These are phyloP conservation scores for Acyrthosiphon pisum DNA, from an alignment of 1,140 invertebrate genomes.

Conservation along the genomic window DNA sequence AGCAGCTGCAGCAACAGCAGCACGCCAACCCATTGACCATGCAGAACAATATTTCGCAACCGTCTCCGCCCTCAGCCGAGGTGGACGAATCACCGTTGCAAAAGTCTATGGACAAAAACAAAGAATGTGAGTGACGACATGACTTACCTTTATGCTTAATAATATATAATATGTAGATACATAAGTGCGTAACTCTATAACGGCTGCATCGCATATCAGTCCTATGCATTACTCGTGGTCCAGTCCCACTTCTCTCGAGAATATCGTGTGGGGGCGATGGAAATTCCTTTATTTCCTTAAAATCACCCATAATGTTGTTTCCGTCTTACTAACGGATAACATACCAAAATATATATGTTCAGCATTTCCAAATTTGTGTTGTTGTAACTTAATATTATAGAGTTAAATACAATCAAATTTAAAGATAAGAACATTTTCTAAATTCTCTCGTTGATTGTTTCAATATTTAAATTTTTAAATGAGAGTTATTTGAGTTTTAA, in stretches of 20 bases:
- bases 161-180: neutral
- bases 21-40: slow-evolving; percentile 34
- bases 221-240: neutral
- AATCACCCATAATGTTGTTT: neutral
- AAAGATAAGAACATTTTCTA: neutral
- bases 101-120: slow-evolving; percentile 93
- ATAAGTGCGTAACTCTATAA: neutral
- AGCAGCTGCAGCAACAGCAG: slow-evolving; percentile 49
- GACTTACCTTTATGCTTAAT: neutral
- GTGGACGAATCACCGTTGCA: slow-evolving; percentile 93
- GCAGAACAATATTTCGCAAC: slow-evolving; percentile 54
- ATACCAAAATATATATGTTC: neutral
- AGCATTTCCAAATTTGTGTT: neutral
- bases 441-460: neutral
- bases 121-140: slow-evolving; percentile 85
- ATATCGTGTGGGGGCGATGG: neutral
- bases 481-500: neutral
- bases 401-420: neutral
- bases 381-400: neutral
- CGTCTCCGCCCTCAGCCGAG: slow-evolving; percentile 77
- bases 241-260: neutral
- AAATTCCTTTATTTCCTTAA: neutral
- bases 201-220: neutral
- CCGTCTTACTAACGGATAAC: neutral
- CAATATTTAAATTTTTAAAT: neutral